Percentiles rank a stretch among this genome's conserved stretches.
These are phyloP conservation scores for Athalia cordata DNA, from an alignment of 2,888 invertebrate species.

Conservation along the genomic window DNA sequence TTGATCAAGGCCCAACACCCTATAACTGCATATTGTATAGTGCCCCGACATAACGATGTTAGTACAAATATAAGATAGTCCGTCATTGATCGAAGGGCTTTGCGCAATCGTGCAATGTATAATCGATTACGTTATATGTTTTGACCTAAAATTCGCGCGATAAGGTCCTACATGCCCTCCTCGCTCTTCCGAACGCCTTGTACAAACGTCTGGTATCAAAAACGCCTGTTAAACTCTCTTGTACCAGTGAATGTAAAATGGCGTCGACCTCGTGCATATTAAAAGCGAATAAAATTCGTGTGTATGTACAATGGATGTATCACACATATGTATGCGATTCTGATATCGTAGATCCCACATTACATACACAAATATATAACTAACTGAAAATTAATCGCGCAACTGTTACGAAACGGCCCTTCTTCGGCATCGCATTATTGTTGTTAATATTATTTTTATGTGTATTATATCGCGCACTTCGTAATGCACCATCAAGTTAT, in stretches of 20 bases:
- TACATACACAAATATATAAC: background rate
- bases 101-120: conserved; percentile 43
- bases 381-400: conserved; percentile 29
- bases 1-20: background rate
- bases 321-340: background rate
- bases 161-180: conserved; percentile 7
- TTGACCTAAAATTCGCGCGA: conserved; percentile 45
- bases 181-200: conserved; percentile 4
- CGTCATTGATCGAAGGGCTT: conserved; percentile 43
- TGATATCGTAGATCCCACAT: too few relatives aligned
- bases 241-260: conserved; percentile 23
- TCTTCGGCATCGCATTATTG: conserved; percentile 26
- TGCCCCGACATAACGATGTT: conserved; percentile 6
- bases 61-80: background rate
- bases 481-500: background rate
- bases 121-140: conserved; percentile 40
- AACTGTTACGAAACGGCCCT: conserved; percentile 40
- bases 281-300: background rate
- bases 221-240: conserved; percentile 4
- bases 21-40: background rate
- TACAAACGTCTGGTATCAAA: conserved; percentile 21
- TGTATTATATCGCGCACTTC: background rate
- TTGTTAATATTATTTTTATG: background rate
- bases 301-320: background rate
- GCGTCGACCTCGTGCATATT: conserved; percentile 34